Conservation (phyloP, 2,888 invertebrate genomes). For the Drosophila yooni region DNA sequence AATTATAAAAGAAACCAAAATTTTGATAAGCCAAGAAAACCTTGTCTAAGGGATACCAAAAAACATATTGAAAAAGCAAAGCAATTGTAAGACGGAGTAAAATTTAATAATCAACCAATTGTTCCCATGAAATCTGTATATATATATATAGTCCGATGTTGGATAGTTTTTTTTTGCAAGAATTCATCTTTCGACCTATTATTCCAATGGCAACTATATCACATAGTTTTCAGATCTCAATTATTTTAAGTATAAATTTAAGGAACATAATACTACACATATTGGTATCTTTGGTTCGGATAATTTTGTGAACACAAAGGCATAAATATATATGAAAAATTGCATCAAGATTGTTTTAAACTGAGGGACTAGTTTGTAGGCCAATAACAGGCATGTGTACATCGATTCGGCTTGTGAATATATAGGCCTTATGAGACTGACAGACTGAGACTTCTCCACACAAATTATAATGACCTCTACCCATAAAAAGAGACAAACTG, state of each 20-base stretch:
- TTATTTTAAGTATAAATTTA: background rate
- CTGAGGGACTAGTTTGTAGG: no score
- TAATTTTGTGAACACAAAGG: background rate
- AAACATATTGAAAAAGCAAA: background rate
- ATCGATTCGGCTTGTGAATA: background rate
- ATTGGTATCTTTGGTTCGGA: background rate
- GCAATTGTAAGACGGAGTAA: background rate
- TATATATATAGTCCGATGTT: background rate
- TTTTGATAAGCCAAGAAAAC: background rate
- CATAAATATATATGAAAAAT: background rate
- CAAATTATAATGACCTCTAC: background rate
- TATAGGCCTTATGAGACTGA: background rate
- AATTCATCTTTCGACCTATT: no score
- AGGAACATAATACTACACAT: background rate
- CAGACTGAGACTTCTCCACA: background rate
- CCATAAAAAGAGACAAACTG: background rate
- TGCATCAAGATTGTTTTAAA: no score
- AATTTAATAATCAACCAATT: background rate
- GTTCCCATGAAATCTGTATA: background rate
- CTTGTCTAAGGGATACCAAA: background rate
- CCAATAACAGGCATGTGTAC: background rate
- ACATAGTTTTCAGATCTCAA: background rate
- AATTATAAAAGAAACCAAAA: background rate
- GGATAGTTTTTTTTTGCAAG: background rate
- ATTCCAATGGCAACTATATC: background rate